Percentiles rank a stretch among this genome's conserved stretches.
Evolutionary conservation across 2,113 vertebrate genomes (phyloP).

Genomic region (Notarius quadriscutis): DNA sequence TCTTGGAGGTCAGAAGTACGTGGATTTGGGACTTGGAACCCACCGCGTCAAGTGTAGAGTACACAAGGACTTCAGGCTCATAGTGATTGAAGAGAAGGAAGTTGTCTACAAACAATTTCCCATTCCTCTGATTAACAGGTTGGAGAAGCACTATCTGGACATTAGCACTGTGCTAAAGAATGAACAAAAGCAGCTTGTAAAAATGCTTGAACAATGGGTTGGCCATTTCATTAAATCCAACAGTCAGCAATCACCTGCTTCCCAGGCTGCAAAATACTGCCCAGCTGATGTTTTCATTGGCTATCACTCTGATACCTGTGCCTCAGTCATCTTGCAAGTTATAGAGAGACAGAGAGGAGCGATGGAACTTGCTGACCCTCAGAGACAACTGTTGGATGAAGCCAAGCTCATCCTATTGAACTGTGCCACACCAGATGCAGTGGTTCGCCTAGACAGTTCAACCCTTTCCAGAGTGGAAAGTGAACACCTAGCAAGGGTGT

Average conservation of each 20-base stretch:
- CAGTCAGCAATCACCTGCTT: conserved; percentile 45
- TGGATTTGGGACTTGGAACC: conserved; percentile 92
- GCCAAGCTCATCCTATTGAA: conserved; percentile 79
- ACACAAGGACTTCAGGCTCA: conserved; percentile 83
- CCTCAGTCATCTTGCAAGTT: conserved; percentile 84
- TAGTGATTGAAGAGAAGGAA: conserved; percentile 92
- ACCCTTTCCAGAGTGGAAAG: conserved; percentile 61
- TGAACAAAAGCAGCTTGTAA: conserved; percentile 73
- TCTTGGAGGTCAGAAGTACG: conserved; percentile 92
- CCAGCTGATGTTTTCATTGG: conserved; percentile 87
- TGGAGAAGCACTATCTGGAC: conserved; percentile 96
- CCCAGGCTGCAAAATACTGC: conserved; percentile 66
- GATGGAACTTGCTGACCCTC: conserved; percentile 39
- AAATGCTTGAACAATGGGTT: conserved; percentile 79
- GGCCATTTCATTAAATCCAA: conserved; percentile 63
- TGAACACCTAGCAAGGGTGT: conserved; percentile 61
- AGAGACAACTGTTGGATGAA: conserved; percentile 57
- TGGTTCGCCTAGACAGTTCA: conserved; percentile 78
- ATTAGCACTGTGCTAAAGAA: conserved; percentile 79
- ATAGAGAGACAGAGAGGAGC: conserved; percentile 60
- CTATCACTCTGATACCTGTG: conserved; percentile 87
- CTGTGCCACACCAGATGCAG: conserved; percentile 88
- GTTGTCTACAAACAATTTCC: conserved; percentile 91
- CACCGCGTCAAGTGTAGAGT: conserved; percentile 96
- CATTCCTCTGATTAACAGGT: conserved; percentile 93